Conservation (phyloP, 2,888 invertebrate species). For the Apamea monoglypha region DNA sequence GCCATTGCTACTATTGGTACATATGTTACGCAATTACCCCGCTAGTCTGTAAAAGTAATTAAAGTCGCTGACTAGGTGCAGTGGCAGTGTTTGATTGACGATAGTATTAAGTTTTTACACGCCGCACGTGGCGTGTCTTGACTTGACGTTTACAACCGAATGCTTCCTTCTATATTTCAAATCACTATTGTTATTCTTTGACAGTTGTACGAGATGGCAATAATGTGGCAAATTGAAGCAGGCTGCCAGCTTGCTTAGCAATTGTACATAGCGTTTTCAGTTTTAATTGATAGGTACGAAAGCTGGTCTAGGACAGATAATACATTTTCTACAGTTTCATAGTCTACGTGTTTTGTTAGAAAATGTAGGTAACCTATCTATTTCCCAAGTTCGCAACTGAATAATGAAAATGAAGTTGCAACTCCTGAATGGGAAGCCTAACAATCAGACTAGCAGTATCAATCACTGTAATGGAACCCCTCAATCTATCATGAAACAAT, state of each 20-base stretch:
- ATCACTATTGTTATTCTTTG: neutral
- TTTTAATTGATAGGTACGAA: neutral
- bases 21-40: neutral
- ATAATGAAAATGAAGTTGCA: slow-evolving; percentile 25
- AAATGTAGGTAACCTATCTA: neutral
- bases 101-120: slow-evolving; percentile 48
- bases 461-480: slow-evolving; percentile 26
- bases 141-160: slow-evolving; percentile 65
- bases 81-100: slow-evolving; percentile 28
- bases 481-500: slow-evolving; percentile 50
- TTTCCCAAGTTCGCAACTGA: neutral
- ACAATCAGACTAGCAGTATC: slow-evolving; percentile 16
- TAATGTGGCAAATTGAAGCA: neutral
- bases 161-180: slow-evolving; percentile 29
- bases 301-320: neutral
- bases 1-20: too few species aligned
- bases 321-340: neutral
- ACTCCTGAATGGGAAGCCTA: slow-evolving; percentile 22
- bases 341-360: neutral
- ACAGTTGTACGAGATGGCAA: neutral
- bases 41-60: neutral
- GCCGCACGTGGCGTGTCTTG: slow-evolving; percentile 61
- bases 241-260: neutral
- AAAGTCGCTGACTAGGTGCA: slow-evolving; percentile 6
- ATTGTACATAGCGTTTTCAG: neutral